Conservation (phyloP, 2,888 invertebrate genomes). For the Pristionchus fissidentatus region DNA sequence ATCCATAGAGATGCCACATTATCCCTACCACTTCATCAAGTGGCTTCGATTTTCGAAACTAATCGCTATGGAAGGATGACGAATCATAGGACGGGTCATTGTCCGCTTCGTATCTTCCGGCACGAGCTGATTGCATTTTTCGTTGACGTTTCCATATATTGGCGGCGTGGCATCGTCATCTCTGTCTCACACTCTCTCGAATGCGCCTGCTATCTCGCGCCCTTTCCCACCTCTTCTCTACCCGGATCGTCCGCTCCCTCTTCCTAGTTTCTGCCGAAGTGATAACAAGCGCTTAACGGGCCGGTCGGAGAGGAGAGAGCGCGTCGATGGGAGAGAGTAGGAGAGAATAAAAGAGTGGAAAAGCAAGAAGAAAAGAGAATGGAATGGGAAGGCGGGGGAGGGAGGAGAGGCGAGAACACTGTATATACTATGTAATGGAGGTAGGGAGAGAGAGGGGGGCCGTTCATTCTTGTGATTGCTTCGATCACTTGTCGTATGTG, state of each 20-base stretch:
- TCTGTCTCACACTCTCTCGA: conserved; percentile 8
- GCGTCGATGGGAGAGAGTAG: background rate
- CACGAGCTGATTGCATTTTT: conserved; percentile 22
- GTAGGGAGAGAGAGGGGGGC: background rate
- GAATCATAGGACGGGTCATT: background rate
- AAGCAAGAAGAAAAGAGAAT: conserved; percentile 22
- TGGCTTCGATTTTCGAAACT: background rate
- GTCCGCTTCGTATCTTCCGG: conserved; percentile 1
- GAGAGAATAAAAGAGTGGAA: background rate
- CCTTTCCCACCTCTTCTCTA: background rate
- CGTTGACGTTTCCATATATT: conserved; percentile 41
- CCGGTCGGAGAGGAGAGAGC: background rate
- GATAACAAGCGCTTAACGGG: conserved; percentile 45
- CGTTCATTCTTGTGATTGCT: conserved; percentile 2
- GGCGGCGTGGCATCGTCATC: conserved; percentile 36
- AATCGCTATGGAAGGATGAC: background rate
- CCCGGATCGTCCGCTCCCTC: background rate
- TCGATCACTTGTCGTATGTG: background rate
- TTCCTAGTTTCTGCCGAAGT: conserved; percentile 40
- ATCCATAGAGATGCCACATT: no score
- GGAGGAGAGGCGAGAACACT: conserved; percentile 22
- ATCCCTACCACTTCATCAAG: no score
- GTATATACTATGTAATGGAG: conserved; percentile 3
- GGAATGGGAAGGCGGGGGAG: background rate
- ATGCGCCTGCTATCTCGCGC: background rate